Percentiles rank a stretch among this genome's conserved stretches.
phyloP scores from a whole-genome alignment of 2,797 vertebrate species.

The Rhinogobio ventralis region DNA sequence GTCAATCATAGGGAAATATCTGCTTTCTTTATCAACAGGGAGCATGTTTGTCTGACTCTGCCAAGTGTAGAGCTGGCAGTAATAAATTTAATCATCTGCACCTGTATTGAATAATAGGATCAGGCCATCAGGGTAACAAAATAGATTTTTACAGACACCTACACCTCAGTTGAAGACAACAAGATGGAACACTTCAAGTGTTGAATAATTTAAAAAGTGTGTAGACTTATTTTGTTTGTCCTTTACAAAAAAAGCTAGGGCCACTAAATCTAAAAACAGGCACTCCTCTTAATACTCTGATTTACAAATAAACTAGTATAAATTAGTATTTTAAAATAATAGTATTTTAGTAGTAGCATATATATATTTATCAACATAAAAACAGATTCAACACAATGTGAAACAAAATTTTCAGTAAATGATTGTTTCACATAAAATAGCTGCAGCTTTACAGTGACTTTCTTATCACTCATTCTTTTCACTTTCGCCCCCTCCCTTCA shows the following conservation, averaged over 20 bases:
- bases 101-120: constrained; percentile 51
- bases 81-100: constrained; percentile 55
- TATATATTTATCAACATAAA: too few species aligned
- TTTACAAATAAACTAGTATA: background rate
- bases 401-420: background rate
- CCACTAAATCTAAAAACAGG: too few species aligned
- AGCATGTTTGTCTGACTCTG: constrained; percentile 3
- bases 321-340: background rate
- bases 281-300: background rate
- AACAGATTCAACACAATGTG: background rate
- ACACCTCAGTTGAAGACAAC: constrained; percentile 32
- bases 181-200: constrained; percentile 13
- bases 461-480: constrained; percentile 14
- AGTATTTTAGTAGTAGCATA: too few species aligned
- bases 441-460: constrained; percentile 37
- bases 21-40: constrained; percentile 27
- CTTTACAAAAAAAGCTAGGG: background rate
- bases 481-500: constrained; percentile 50
- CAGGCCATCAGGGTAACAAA: constrained; percentile 32
- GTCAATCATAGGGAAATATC: constrained; percentile 35
- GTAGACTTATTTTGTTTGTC: background rate
- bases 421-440: constrained; percentile 9
- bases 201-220: background rate
- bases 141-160: constrained; percentile 30
- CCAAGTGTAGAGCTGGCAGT: constrained; percentile 45